Base-by-base conservation (phyloP, 2,113 vertebrate species). In the Pseudopodoces humilis region DNA sequence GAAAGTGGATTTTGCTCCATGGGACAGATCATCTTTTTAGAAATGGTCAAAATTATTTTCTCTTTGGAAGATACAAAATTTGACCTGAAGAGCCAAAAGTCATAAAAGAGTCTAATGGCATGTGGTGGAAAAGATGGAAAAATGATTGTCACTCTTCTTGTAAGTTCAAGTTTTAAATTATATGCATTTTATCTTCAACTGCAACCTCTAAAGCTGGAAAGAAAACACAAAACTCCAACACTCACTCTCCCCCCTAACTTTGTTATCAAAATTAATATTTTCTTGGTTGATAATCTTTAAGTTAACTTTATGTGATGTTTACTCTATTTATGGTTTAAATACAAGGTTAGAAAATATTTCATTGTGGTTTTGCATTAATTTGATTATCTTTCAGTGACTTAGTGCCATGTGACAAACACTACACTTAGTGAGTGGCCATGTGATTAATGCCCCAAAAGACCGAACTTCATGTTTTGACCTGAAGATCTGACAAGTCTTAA, bases 31-130 rank as follows among this genome's bases (percentile, higher is more conserved):
- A 60, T 72, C 58, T 30, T 83, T 72, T 83, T 55, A 77, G 72
- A 83, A 90, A 71, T 72, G 17, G 46, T 83, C 22, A 46, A 70
- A 91, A 50, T 85, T 85, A 83, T 93, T 87, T 94, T 93, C 50
- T 52, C 47, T 67, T 64, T 80, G 78, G 44, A 95, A 91, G 77
- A 60, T 24, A 59, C 3, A 27, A 72, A 63, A n/a, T 69, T 79
- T 90, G 88, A 69, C 55, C 58, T 63, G 28, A 15, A 71, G n/a
- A 83, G 37, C 31, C 35, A 77, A 33, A 25, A 77, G 23, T 64
- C 43, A 33, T 86, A 81, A 70, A 90, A 83, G 37, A 43, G 13
- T 71, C n/a, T 76, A 78, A 80, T 46, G 25, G 10, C 75, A 39
- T 52, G 31, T 37, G 46, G 39, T 21, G 30, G 37, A 72, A 82